Evolutionary conservation across 2,888 invertebrate genomes (phyloP), one percentile per base, ranked within the genome.

Genomic region (Stenoptilia bipunctidactyla): DNA sequence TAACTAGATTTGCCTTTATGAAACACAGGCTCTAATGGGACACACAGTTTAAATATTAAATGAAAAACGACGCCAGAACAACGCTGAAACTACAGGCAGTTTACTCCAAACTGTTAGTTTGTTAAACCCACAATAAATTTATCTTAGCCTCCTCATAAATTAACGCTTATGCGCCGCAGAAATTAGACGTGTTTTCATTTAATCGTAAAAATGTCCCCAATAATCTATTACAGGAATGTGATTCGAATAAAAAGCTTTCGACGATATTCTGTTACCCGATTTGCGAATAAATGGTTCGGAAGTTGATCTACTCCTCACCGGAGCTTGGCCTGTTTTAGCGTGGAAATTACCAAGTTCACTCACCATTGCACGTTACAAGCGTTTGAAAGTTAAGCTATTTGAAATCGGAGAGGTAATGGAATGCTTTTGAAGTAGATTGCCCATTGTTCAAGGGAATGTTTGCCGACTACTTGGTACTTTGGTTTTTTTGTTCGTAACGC

Each of bases 211-310:
- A 30, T 12, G 30, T 6, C n/a, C n/a, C n/a, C 30, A 30, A 12
- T 30, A 30, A 30, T 30, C 30, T 12, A 30, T 12, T 30, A 30
- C 3, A 4, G 10, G 10, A 12, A 30, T 10, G 20, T n/a, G 30
- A 30, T 30, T 30, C 12, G 66, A 70, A 62, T 70, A 73, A 70
- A 73, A 70, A 73, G 65, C 68, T 73, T 71, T 71, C 68, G 60
- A 63, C 63, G 67, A 71, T 70, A 73, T 75, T 79, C 79, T 75
- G 77, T 79, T 79, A 79, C 76, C 72, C 68, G 77, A 80, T 80
- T 79, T 74, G 67, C 61, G 73, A 75, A 72, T 74, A 76, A 82
- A 77, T 77, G 77, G 73, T 64, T 66, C 53, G 77, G 76, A 80
- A 82, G 72, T 73, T 76, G 74, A 77, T 75, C 74, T 76, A 76